Percentiles rank a stretch among this genome's conserved stretches.
These are phyloP conservation scores for Heterotilapia buettikoferi DNA, from an alignment of 2,113 vertebrate species.

Conservation along the genomic window DNA sequence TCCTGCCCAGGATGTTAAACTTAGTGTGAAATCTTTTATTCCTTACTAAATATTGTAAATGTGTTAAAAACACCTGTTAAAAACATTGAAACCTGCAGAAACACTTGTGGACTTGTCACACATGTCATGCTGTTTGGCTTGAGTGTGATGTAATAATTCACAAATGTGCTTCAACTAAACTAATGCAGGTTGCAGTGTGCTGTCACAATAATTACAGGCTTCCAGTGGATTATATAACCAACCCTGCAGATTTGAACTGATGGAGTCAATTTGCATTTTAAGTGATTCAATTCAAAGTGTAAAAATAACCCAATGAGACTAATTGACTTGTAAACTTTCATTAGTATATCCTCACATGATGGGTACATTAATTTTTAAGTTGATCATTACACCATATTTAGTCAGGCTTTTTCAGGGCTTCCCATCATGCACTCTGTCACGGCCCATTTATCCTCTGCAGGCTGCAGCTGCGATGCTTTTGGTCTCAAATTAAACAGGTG, in stretches of 20 bases:
- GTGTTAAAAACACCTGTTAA: neutral
- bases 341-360: neutral
- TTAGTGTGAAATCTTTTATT: neutral
- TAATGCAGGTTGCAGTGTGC: neutral
- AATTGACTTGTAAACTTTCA: neutral
- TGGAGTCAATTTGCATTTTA: neutral
- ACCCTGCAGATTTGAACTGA: neutral
- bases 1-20: neutral
- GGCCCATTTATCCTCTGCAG: neutral
- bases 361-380: neutral
- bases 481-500: neutral
- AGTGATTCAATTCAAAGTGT: neutral
- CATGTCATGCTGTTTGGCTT: neutral
- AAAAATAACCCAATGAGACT: neutral
- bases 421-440: neutral
- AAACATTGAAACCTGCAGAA: neutral
- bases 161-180: accelerated
- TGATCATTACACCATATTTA: neutral
- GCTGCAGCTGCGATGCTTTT: neutral
- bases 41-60: neutral
- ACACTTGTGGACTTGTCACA: neutral
- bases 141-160: accelerated
- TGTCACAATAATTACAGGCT: neutral
- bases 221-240: neutral
- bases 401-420: neutral